Base-by-base conservation (phyloP, 2,113 vertebrate genomes). In the Burhinus bistriatus region DNA sequence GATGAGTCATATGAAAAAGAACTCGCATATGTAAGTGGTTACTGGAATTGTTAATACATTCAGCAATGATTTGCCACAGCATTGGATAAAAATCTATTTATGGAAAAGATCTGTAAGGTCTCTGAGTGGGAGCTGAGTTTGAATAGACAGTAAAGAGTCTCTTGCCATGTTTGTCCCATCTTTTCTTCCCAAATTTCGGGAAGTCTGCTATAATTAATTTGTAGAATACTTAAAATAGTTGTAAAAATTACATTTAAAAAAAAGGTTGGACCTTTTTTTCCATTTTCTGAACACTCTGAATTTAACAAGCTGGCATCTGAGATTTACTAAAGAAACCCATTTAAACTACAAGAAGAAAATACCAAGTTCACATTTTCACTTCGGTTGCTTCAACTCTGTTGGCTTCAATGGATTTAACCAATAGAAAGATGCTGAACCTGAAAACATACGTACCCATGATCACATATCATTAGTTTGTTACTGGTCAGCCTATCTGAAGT, bases 1-100 rank as follows among this genome's bases (percentile, higher is more conserved):
- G 70, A 69, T 90, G 95, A 93, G 64, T 95, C 86, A 93, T 65
- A 84, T 57, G 52, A 89, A 90, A 90, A 94, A 90, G 73, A 81
- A 45, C 51, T 93, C 1, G 34, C 45, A 36, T 88, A 61, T 54
- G 9, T 78, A 66, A 95, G 59, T 54, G 15, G 77, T 83, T 96
- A 91, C 77, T 88, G 89, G 47, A 94, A 83, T 90, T 76, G 65
- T 81, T 96, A 83, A 89, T 86, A 61, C 21, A 77, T 72, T 84
- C 80, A 80, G 78, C 44, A 93, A 44, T 40, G 27, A 87, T 62
- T 83, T 92, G 34, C 78, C n/a, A 83, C 18, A 73, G 78, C 30
- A 55, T 5, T 69, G 38, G 76, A 64, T 92, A 68, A 75, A 87
- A 70, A 61, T 17, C 5, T 80, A 45, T 71, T 86, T 49, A 70